A percentile compares a stretch with the other conserved stretches of the same genome.
Conservation (phyloP, 2,797 vertebrate genomes). For the Acrossocheilus fasciatus region DNA sequence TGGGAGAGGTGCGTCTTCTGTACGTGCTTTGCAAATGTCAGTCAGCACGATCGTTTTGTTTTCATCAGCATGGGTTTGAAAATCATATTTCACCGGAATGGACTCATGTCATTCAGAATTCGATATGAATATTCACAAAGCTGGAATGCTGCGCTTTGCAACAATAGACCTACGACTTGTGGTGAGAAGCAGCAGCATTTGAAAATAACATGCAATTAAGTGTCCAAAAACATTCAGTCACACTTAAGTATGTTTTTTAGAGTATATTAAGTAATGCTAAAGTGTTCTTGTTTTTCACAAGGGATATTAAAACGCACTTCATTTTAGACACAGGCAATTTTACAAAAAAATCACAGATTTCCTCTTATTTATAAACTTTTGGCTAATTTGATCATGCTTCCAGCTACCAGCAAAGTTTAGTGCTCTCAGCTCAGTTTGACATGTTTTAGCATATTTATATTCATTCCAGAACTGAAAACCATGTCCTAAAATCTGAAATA, state of each 20-base stretch:
- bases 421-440: background rate
- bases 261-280: background rate
- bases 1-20: too few relatives aligned
- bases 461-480: background rate
- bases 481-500: background rate
- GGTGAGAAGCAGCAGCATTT: too few relatives aligned
- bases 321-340: background rate
- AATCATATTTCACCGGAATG: too few relatives aligned
- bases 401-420: background rate
- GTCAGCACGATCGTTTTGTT: too few relatives aligned
- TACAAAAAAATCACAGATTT: background rate
- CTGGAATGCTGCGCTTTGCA: too few relatives aligned
- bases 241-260: background rate
- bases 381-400: background rate
- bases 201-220: too few relatives aligned
- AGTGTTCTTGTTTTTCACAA: background rate
- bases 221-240: background rate
- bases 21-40: too few relatives aligned
- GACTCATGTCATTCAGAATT: too few relatives aligned
- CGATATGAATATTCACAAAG: too few relatives aligned
- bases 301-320: background rate
- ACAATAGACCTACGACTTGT: too few relatives aligned
- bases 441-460: background rate
- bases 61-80: too few relatives aligned
- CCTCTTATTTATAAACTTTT: background rate